These are phyloP conservation scores for Mesochorus sp. DNA, from an alignment of 2,888 invertebrate species.

Conservation along the genomic window DNA sequence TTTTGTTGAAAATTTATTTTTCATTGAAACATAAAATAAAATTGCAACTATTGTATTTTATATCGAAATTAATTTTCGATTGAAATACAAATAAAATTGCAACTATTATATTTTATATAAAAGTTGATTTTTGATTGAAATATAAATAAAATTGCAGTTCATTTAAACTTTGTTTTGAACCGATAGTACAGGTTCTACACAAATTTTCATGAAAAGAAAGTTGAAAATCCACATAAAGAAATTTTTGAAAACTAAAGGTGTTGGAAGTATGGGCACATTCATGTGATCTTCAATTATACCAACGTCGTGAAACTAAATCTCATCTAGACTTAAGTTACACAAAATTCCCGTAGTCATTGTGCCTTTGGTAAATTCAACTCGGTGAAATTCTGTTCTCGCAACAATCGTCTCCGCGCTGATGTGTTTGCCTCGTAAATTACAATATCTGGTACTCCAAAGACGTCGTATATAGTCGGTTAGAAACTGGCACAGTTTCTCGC, in stretches of 20 bases:
- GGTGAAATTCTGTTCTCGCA: neutral
- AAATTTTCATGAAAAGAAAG: too few species aligned
- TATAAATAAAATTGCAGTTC: too few species aligned
- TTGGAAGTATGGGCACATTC: neutral
- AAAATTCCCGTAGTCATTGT: neutral
- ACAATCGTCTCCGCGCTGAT: neutral
- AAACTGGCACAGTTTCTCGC: slow-evolving; percentile 7
- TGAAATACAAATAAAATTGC: too few species aligned
- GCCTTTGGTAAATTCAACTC: slow-evolving; percentile 8
- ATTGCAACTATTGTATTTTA: too few species aligned
- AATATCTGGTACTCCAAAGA: slow-evolving; percentile 31
- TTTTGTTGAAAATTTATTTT: too few species aligned
- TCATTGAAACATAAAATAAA: too few species aligned
- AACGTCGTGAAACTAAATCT: neutral
- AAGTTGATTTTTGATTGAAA: too few species aligned
- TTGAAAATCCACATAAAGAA: neutral
- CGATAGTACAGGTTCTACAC: too few species aligned
- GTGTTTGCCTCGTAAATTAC: slow-evolving; percentile 40
- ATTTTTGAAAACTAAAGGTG: neutral
- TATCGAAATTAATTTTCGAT: too few species aligned
- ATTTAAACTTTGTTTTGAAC: too few species aligned
- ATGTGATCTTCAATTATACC: neutral
- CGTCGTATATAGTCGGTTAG: slow-evolving; percentile 1
- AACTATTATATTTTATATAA: too few species aligned
- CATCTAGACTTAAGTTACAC: neutral